Evolutionary conservation across 2,888 invertebrate species (phyloP), one percentile per base, ranked within the genome.

Genomic region (Luperina nickerlii): DNA sequence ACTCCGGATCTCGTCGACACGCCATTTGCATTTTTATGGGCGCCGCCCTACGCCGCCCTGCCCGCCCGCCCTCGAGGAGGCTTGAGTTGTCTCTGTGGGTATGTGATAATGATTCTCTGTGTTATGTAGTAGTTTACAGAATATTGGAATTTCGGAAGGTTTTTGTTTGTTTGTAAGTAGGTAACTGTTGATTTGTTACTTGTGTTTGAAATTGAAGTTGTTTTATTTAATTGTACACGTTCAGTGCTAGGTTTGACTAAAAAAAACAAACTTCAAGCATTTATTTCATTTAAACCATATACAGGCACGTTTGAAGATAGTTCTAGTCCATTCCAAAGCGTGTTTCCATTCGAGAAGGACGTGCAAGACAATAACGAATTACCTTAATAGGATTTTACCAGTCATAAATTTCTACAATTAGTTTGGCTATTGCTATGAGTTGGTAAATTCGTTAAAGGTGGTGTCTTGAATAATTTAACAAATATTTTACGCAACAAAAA

Each of bases 21-120:
- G 96, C 95, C 96, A 97, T 97, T 97, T 97, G 97, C 96, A 96
- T 96, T 95, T 96, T 96, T 96, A 96, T 96, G 94, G 93, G 93
- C 92, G 92, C 92, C 92, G 92, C 93, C 93, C 92, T 83, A 81
- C 90, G 87, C 87, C 87, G 80, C 86, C 75, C 92, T 60, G 2
- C 75, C 81, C 85, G 88, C 89, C 90, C 90, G 87, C 88, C 90
- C 89, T 72, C 80, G 84, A 77, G 74, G 73, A 82, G 87, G 87
- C 88, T 81, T 66, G 45, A 63, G 27, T 42, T 85, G 81, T 81
- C 85, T 81, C 84, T 84, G 74, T 70, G 85, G 72, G 73, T 83
- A 75, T 74, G 84, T 81, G 82, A 85, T 79, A 85, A 86, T 86
- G 75, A 85, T 85, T 86, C 69, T 86, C 79, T 82, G 74, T 45